Conservation (phyloP, 1,140 invertebrate genomes). For the Zaprionus ghesquierei region DNA sequence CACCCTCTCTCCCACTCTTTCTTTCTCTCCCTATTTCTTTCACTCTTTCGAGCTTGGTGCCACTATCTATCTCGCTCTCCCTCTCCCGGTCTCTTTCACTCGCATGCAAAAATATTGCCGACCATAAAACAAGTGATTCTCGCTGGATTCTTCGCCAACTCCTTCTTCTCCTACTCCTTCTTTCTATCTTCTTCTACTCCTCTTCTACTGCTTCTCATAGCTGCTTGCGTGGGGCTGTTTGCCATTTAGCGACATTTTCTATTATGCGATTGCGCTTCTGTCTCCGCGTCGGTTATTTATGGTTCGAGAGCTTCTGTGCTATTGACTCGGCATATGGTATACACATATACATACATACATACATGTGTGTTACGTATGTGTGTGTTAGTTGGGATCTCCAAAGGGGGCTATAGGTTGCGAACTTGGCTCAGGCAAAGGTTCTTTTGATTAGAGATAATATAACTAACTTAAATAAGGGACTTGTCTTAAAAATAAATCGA, state of each 20-base stretch:
- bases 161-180: neutral
- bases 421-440: no score
- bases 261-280: slow-evolving; percentile 45
- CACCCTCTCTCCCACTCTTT: neutral
- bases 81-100: neutral
- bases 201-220: neutral
- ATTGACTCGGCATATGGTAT: slow-evolving; percentile 10
- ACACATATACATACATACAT: neutral
- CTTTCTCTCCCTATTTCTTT: neutral
- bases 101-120: slow-evolving; percentile 69
- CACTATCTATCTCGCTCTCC: neutral
- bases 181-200: no score
- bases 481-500: no score
- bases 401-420: no score
- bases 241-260: slow-evolving; percentile 56
- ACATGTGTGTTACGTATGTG: neutral
- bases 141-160: slow-evolving; percentile 25
- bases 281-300: slow-evolving; percentile 37
- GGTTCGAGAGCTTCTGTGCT: slow-evolving; percentile 12
- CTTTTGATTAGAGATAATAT: no score
- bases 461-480: no score
- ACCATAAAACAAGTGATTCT: slow-evolving; percentile 69
- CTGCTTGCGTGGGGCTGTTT: slow-evolving; percentile 31
- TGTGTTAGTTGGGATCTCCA: neutral
- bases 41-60: neutral